These are phyloP conservation scores for Volucella inanis DNA, from an alignment of 2,888 invertebrate species.

Conservation along the genomic window DNA sequence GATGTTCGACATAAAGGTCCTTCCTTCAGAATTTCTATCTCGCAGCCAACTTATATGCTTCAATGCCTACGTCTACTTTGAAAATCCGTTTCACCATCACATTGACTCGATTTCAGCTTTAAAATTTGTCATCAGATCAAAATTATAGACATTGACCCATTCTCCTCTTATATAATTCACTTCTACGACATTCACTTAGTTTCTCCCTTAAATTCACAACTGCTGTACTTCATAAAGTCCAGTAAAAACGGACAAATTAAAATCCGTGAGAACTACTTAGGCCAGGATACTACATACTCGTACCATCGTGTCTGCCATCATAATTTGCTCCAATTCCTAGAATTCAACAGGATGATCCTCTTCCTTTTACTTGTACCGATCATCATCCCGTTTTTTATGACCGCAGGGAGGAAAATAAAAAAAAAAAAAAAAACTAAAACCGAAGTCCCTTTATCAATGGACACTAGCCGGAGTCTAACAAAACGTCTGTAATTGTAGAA, in stretches of 20 bases:
- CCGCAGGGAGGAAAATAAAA: not conserved
- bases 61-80: too few relatives aligned
- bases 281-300: slow-evolving; percentile 21
- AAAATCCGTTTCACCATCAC: too few relatives aligned
- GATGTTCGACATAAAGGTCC: too few relatives aligned
- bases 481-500: slow-evolving; percentile 31
- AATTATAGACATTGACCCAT: too few relatives aligned
- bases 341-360: slow-evolving; percentile 56
- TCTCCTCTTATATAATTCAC: too few relatives aligned
- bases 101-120: too few relatives aligned
- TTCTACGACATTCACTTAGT: not conserved
- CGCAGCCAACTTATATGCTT: too few relatives aligned
- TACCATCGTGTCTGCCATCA: not conserved
- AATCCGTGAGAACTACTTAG: slow-evolving; percentile 56
- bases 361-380: slow-evolving; percentile 32
- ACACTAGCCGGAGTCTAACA: slow-evolving; percentile 1
- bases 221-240: slow-evolving; percentile 31
- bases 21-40: too few relatives aligned
- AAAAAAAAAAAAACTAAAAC: not conserved
- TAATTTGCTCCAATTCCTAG: slow-evolving; percentile 73
- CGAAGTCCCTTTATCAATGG: slow-evolving; percentile 18
- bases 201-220: not conserved
- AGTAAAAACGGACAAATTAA: slow-evolving; percentile 20
- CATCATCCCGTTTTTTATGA: not conserved
- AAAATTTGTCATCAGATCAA: too few relatives aligned